phyloP scores from a whole-genome alignment of 2,888 invertebrate genomes.

The Norana najaformis region DNA sequence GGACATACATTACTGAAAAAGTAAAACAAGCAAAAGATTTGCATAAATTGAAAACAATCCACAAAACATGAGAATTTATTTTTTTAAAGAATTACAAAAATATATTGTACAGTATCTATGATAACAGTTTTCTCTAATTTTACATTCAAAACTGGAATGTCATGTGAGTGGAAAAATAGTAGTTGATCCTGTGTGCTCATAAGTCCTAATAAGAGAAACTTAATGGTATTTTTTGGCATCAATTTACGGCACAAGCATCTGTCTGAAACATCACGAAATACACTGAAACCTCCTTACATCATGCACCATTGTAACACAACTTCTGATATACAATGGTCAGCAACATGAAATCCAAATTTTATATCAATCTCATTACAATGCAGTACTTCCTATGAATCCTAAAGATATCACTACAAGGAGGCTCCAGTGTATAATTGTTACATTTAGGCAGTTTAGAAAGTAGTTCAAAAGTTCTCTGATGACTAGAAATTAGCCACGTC shows the following conservation, averaged over 20 bases:
- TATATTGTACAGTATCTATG: too few species aligned
- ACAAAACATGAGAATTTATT: background rate
- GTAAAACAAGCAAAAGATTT: background rate
- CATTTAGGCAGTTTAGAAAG: background rate
- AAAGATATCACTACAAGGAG: background rate
- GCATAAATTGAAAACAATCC: background rate
- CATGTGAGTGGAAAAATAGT: background rate
- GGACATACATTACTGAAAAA: background rate
- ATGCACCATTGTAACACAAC: background rate
- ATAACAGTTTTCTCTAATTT: background rate
- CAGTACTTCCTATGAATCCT: background rate
- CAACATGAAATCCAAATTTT: background rate
- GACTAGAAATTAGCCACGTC: background rate
- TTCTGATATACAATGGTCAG: background rate
- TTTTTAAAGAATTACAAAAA: conserved; percentile 5
- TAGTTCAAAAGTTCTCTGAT: background rate
- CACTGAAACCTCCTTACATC: background rate
- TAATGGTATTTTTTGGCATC: background rate
- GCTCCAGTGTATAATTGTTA: background rate
- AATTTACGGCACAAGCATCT: background rate
- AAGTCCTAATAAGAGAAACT: background rate
- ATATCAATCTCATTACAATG: background rate
- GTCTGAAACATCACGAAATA: background rate
- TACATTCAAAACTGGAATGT: background rate
- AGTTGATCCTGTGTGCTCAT: background rate